A percentile compares a stretch with the other conserved stretches of the same genome.
Conservation (phyloP, 2,888 invertebrate genomes). For the Nudaria mundana region DNA sequence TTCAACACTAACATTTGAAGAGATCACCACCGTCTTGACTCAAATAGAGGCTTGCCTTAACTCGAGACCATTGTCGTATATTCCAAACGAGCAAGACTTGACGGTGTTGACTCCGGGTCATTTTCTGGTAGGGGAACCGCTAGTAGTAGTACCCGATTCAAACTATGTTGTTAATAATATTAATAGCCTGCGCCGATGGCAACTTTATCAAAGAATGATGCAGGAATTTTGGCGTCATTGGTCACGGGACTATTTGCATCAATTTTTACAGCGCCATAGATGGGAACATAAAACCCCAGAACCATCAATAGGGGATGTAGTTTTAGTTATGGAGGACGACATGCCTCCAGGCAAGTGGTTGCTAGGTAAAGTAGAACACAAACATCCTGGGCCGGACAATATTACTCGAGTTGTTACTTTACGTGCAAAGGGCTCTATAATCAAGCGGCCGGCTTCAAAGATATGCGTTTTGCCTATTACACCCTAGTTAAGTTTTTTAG, state of each 20-base stretch:
- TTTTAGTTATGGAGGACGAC: slow-evolving; percentile 1
- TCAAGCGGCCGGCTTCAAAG: slow-evolving; percentile 6
- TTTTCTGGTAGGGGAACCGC: no score
- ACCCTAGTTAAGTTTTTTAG: no score
- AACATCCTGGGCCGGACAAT: slow-evolving; percentile 2
- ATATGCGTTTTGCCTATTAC: slow-evolving; percentile 1
- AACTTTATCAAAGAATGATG: slow-evolving; percentile 20
- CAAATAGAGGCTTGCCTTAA: no score
- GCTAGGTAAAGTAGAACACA: background rate
- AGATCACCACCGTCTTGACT: no score
- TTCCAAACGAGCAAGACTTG: no score
- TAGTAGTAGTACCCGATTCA: no score
- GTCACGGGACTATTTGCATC: slow-evolving; percentile 8
- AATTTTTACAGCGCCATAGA: slow-evolving; percentile 1
- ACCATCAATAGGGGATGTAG: slow-evolving; percentile 7
- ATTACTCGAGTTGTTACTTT: slow-evolving; percentile 8
- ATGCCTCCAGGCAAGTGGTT: slow-evolving; percentile 3
- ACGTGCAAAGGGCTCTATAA: slow-evolving; percentile 4
- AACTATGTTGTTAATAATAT: slow-evolving; percentile 2
- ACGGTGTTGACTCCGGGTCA: no score
- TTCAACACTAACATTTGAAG: no score
- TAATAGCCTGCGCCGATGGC: slow-evolving; percentile 18
- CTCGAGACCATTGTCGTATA: no score
- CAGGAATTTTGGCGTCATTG: slow-evolving; percentile 24
- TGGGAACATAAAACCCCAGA: slow-evolving; percentile 2